Base-by-base conservation (phyloP, 2,113 vertebrate species). In the Trematocara variabile region DNA sequence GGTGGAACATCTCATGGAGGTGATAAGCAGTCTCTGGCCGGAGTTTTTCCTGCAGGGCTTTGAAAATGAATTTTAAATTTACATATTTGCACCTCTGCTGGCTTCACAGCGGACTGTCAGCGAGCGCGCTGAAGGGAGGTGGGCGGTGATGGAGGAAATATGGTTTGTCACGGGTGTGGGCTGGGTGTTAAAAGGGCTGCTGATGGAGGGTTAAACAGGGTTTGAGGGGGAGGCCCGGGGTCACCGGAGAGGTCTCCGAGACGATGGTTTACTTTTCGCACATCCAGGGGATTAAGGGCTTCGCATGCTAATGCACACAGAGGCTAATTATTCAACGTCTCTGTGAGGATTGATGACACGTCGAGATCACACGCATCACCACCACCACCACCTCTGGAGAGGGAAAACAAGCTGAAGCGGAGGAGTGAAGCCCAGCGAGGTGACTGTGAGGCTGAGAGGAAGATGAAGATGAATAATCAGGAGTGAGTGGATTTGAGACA, bases 241-340 rank as follows among this genome's bases (percentile, higher is more conserved):
- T 85, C 79, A 78, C 2, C 3, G 12, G 68, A 53, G 68, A 77
- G 82, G 37, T 50, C 7, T 14, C 20, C 0, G 55, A 33, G 68
- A 33, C 56, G 20, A 65, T 37, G 80, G 88, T 90, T 92, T 92
- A 91, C 91, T 86, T 92, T 86, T 37, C 82, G 75, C 86, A 37
- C 52, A 85, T 91, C 88, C 88, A 82, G 58, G 44, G 89, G 89
- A 90, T 92, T 90, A 91, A 75, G 54, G 82, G 80, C 82, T 85
- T 82, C 77, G 13, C 83, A 68, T 82, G 41, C 56, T 53, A 80
- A 87, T 79, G 46, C 39, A 90, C 20, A 30, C 75, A 75, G 86
- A 55, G 79, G 9, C 39, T 87, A 79, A 91, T 92, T 86, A 91
- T 92, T 92, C 89, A 87, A 87, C 14, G 77, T 89, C 88, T 86